phyloP scores from a whole-genome alignment of 1,140 invertebrate species.

The Zeugodacus cucurbitae region DNA sequence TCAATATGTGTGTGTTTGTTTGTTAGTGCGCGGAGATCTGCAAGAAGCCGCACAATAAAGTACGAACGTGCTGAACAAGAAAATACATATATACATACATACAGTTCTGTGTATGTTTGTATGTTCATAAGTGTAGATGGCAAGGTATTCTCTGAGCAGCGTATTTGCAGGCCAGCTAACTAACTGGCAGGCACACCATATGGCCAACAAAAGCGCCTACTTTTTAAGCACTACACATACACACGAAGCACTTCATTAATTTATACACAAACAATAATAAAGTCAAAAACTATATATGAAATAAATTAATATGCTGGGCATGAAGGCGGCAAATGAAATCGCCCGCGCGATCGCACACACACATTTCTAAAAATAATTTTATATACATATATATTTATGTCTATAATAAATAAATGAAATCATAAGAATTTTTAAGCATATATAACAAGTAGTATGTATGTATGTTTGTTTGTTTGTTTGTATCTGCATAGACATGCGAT shows the following conservation, averaged over 20 bases:
- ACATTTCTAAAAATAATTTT: too few species aligned
- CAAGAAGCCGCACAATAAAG: background rate
- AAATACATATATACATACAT: background rate
- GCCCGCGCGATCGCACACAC: background rate
- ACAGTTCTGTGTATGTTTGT: background rate
- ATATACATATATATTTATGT: background rate
- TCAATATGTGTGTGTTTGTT: too few species aligned
- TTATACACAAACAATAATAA: slow-evolving; percentile 33
- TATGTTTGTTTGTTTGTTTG: background rate
- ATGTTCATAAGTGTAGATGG: background rate
- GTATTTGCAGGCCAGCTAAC: background rate
- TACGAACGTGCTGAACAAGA: background rate
- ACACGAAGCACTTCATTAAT: slow-evolving; percentile 6
- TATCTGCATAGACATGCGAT: background rate
- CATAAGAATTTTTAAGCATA: background rate
- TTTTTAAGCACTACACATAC: background rate
- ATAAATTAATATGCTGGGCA: slow-evolving; percentile 39
- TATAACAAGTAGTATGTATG: background rate
- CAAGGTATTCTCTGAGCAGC: background rate
- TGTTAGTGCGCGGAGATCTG: background rate
- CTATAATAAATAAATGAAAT: background rate
- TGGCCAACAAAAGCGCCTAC: slow-evolving; percentile 17
- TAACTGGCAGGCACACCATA: background rate
- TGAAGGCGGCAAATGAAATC: background rate
- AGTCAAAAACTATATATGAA: slow-evolving; percentile 28